A percentile compares a stretch with the other conserved stretches of the same genome.
Conservation (phyloP, 1,140 invertebrate species). For the roundworm (Caenorhabditis elegans) region WBcel235 BX284606.5:10861001-10861500, state of each 20-base stretch:
- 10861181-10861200: constrained; percentile 62
- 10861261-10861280: constrained; percentile 69
- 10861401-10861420: not conserved
- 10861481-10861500: constrained; percentile 32
- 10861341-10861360: not conserved
- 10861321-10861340: not conserved
- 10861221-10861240: constrained; percentile 66
- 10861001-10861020: not conserved
- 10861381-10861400: not conserved
- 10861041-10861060: not conserved
- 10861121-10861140: no score
- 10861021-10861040: not conserved
- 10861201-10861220: constrained; percentile 67
- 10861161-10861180: constrained; percentile 66
- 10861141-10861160: constrained; percentile 50
- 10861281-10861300: constrained; percentile 46
- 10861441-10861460: constrained; percentile 51
- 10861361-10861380: not conserved
- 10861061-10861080: not conserved
- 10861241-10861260: constrained; percentile 69
- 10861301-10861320: not conserved
- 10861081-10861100: no score
- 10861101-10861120: no score
- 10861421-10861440: not conserved
- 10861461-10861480: constrained; percentile 58